Base-by-base conservation (phyloP, 2,113 vertebrate genomes). In the Shinisaurus crocodilurus region DNA sequence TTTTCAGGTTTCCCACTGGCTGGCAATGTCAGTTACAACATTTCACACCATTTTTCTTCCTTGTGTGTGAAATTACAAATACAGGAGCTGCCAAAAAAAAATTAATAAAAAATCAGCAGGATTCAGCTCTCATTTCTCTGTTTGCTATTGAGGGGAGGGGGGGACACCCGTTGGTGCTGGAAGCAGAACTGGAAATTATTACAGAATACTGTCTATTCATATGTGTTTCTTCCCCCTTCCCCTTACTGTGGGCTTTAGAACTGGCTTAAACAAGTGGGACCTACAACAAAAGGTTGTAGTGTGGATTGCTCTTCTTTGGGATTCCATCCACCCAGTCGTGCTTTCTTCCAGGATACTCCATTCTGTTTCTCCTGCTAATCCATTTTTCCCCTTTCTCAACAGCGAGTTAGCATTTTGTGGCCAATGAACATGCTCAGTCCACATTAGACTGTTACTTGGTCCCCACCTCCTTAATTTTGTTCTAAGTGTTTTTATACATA, bases 1-100 rank as follows among this genome's bases (percentile, higher is more conserved):
- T n/a, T 63, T 94, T 92, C 95, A 89, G 90, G 76, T 96, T 97
- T 97, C 96, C 96, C 96, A 93, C 93, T 90, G 93, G 95, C 92
- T 97, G 96, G 94, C 95, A 94, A 93, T 92, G 85, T 93, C 94
- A 88, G 91, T 93, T 96, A 95, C 88, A 90, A 89, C 91, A 87
- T 94, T 95, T 95, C 94, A 67, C 94, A 92, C 88, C 45, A 85
- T 95, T 96, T 96, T 95, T 95, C 95, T 95, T 87, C 88, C 48
- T 76, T 83, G 16, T 89, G 93, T 94, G 95, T 95, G 90, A 96
- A 95, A 95, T 95, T 94, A 93, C 87, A 50, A 93, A 93, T 79
- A 83, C 57, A 85, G 89, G 88, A 93, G 88, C 91, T 90, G 90
- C 91, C 40, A 69, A 85, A 48, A 69, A 69, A 69, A 34, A 27